Evolutionary conservation across 2,797 vertebrate genomes (phyloP).

Genomic region (Leuciscus waleckii): DNA sequence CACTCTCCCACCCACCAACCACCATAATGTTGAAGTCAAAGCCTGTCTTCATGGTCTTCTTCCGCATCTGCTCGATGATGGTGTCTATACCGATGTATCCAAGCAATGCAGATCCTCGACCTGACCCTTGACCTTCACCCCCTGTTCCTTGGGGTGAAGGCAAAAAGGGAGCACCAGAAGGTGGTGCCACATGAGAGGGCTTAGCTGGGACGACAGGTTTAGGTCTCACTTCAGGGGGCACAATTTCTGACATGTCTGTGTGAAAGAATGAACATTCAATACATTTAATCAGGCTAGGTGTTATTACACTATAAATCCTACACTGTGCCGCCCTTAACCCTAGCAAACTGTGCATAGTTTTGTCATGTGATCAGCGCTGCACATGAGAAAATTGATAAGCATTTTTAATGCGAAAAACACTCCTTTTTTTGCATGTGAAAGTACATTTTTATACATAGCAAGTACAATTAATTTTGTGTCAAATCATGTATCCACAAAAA

Average conservation of each 20-base stretch:
- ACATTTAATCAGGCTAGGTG: neutral
- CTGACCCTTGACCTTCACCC: conserved; percentile 62
- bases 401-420: neutral
- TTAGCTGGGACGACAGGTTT: conserved; percentile 94
- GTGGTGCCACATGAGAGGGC: conserved; percentile 80
- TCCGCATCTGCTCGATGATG: conserved; percentile 98
- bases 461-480: neutral
- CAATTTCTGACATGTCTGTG: conserved; percentile 94
- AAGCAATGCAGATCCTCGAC: conserved; percentile 82
- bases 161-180: conserved; percentile 73
- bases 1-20: conserved; percentile 83
- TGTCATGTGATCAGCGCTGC: neutral
- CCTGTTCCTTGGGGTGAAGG: conserved; percentile 69
- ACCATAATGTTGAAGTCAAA: conserved; percentile 99
- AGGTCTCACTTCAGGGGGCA: conserved; percentile 90
- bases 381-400: neutral
- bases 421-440: neutral
- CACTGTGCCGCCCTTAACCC: neutral
- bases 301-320: neutral
- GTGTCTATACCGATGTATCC: conserved; percentile 97
- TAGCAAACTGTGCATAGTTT: neutral
- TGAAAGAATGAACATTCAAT: conserved; percentile 10
- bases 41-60: conserved; percentile 98
- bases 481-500: neutral
- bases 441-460: neutral